A percentile compares a stretch with the other conserved stretches of the same genome.
These are phyloP conservation scores for Pardalotus punctatus DNA, from an alignment of 2,113 vertebrate species.

Conservation along the genomic window DNA sequence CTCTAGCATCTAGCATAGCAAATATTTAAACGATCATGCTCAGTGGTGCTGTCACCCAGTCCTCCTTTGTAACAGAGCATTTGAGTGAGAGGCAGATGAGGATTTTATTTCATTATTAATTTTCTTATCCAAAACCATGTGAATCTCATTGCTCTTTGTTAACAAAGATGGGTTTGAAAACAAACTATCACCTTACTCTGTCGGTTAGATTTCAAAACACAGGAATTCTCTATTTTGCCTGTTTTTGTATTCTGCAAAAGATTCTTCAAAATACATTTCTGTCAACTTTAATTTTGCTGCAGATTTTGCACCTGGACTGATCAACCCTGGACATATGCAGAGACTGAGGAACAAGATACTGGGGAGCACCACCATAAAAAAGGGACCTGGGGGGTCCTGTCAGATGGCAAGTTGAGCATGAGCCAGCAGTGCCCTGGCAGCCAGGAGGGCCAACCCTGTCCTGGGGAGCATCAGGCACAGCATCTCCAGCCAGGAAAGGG, in stretches of 20 bases:
- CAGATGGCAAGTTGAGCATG: accelerated
- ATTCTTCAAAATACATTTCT: neutral
- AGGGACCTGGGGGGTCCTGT: no score
- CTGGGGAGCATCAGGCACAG: neutral
- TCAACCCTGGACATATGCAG: neutral
- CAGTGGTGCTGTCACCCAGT: neutral
- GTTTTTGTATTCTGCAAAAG: neutral
- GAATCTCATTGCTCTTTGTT: neutral
- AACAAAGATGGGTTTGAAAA: neutral
- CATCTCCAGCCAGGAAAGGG: accelerated
- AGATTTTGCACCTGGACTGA: neutral
- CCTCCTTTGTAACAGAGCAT: neutral
- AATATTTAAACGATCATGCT: neutral
- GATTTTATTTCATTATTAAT: neutral
- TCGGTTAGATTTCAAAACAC: neutral
- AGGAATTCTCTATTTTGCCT: neutral
- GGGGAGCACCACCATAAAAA: neutral
- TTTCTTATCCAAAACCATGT: neutral
- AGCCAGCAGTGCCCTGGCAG: neutral
- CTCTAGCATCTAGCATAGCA: neutral
- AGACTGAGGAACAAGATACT: neutral
- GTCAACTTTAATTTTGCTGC: neutral
- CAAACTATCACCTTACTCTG: neutral
- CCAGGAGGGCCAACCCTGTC: accelerated
- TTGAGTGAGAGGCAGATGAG: neutral